A percentile compares a stretch with the other conserved stretches of the same genome.
Evolutionary conservation across 2,888 invertebrate genomes (phyloP).

Genomic region (Metopia argyrocephala): DNA sequence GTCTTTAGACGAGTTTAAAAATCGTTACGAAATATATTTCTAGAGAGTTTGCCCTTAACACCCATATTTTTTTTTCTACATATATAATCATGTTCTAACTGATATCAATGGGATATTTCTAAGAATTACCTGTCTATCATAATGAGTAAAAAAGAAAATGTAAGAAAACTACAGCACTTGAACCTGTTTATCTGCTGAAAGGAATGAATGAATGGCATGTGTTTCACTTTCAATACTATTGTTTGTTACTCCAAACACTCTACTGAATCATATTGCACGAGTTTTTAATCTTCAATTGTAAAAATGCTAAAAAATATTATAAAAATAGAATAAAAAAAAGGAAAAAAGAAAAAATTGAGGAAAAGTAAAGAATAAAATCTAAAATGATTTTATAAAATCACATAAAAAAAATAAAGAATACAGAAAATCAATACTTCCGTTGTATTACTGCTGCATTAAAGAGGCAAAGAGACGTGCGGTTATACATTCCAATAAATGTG

Average conservation of each 20-base stretch:
- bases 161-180: not conserved
- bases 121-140: no score
- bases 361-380: not conserved
- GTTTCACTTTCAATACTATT: not conserved
- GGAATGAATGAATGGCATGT: not conserved
- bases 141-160: not conserved
- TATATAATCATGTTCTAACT: no score
- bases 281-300: not conserved
- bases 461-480: not conserved
- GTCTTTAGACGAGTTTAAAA: no score
- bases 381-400: slow-evolving; percentile 15
- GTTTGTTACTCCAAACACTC: not conserved
- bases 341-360: not conserved
- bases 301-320: not conserved
- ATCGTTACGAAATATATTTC: no score
- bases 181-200: not conserved
- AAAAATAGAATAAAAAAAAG: not conserved
- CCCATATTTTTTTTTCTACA: no score
- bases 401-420: not conserved
- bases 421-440: slow-evolving; percentile 40
- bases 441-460: slow-evolving; percentile 3
- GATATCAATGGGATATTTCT: no score
- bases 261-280: not conserved
- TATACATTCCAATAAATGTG: not conserved
- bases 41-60: no score